Base-by-base conservation (phyloP, 1,140 invertebrate genomes). In the Eulimnadia texana region DNA sequence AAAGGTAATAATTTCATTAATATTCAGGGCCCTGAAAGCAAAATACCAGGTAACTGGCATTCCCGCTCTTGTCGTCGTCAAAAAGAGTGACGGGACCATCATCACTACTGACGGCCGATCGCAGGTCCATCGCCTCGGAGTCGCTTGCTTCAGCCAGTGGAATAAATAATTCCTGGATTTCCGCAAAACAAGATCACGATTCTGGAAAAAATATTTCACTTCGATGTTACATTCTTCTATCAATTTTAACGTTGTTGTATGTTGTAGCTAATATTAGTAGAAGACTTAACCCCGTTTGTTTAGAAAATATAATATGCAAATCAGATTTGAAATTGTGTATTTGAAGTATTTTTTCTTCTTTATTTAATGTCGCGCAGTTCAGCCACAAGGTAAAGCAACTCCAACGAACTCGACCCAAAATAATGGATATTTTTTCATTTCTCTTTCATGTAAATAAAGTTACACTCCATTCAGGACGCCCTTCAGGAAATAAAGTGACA, bases 51-150 rank as follows among this genome's bases (percentile, higher is more conserved):
- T 76, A 2, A 64, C 55, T 6, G 73, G 73, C 13, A 78, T 78
- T 63, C 77, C 77, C n/a, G 72, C 68, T 20, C 66, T 78, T 42
- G 70, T 77, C n/a, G 67, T 78, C 27, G 59, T 77, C 20, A 77
- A 74, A 56, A 69, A 71, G 55, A 16, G 6, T 6, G 73, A 73
- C 50, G 76, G 75, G 42, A 68, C 66, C 11, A 63, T 74, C 6
- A 71, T 78, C 25, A 74, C 72, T 1, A 66, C 68, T 50, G 71
- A 76, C 65, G 76, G 74, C 9, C 61, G 76, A 42, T 63, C 52
- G 19, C 69, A 72, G 52, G 66, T 72, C 42, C 68, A 72, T 33
- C 57, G 54, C 3, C 58, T 64, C 25, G 68, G 68, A 11, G 24
- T 64, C 10, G 28, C 22, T 16, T 66, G 63, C 56, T 66, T 65